Base-by-base conservation (phyloP, 2,113 vertebrate genomes). In the Saccopteryx bilineata region DNA sequence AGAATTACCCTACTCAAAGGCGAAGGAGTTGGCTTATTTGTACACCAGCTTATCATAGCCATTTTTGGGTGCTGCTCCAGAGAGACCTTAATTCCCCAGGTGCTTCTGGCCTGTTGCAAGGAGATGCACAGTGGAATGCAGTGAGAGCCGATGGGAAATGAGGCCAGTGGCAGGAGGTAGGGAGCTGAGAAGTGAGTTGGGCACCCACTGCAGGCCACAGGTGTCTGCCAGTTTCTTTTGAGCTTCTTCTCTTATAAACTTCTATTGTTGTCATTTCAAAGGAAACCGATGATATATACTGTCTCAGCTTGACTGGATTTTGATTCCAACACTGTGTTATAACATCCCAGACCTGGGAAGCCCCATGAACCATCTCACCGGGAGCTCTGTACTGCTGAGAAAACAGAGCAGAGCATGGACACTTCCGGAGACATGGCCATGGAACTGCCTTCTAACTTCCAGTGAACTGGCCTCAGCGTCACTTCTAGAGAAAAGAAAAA, bases 401-500 rank as follows among this genome's bases (percentile, higher is more conserved):
- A 28, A 87, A n/a, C 24, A 60, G 26, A 80, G 6, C 26, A 72
- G 15, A 10, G 23, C 5, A 71, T 21, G 39, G 54, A 24, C 39
- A 63, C 2, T 58, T 60, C 61, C 69, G 52, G 2, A 21, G 50
- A 92, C n/a, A 46, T 18, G 81, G 68, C 31, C 33, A 26, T 15
- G 6, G 15, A 46, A 9, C 11, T 21, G 50, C 46, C 39, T 94
- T 46, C 74, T 52, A 58, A 5, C 3, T 31, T 26, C 52, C 60
- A 18, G 26, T 12, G 68, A 81, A 52, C 58, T 46, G 74, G 46
- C 79, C 68, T 50, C 10, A 3, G 2, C 72, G 39, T 75, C 72
- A 82, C 33, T 92, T 23, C 23, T n/a, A 33, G 71, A 93, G 72
- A 88, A 91, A 81, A 83, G 24, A 31, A 19, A 82, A 87, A 79